phyloP scores from a whole-genome alignment of 2,113 vertebrate genomes.

The Myrmophylax atrothorax region DNA sequence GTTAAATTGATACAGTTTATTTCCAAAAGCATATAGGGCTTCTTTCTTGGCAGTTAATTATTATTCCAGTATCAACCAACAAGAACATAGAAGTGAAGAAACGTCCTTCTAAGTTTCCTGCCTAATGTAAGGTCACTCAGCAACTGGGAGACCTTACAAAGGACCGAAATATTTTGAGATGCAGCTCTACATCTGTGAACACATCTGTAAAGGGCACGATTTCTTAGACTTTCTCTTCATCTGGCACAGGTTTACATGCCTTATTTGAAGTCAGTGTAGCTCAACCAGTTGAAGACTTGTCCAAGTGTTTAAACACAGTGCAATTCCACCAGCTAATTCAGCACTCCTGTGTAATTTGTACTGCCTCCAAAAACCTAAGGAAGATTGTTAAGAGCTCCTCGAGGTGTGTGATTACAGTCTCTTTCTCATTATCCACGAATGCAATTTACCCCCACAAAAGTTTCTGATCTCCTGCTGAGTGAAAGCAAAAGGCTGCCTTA shows the following conservation, averaged over 20 bases:
- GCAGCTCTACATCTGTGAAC: neutral
- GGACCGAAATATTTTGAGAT: neutral
- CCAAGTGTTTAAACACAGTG: conserved; percentile 21
- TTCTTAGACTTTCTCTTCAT: neutral
- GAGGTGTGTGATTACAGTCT: conserved; percentile 48
- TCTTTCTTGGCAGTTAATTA: neutral
- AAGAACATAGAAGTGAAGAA: neutral
- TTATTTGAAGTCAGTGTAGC: conserved; percentile 1
- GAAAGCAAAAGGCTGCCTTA: neutral
- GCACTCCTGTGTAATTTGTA: conserved; percentile 13
- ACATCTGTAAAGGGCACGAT: neutral
- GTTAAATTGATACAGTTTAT: neutral
- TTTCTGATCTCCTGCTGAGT: neutral
- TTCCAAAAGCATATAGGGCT: neutral
- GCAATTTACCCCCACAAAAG: neutral
- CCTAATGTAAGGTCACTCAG: neutral
- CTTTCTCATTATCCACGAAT: conserved; percentile 12
- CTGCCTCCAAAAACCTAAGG: neutral
- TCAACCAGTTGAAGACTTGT: neutral
- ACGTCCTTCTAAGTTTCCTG: neutral
- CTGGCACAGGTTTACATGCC: neutral
- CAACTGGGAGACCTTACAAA: neutral
- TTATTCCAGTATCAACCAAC: neutral
- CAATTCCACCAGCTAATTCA: conserved; percentile 17
- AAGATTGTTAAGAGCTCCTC: neutral